These are phyloP conservation scores for Balaeniceps rex DNA, from an alignment of 2,113 vertebrate genomes.

Conservation along the genomic window DNA sequence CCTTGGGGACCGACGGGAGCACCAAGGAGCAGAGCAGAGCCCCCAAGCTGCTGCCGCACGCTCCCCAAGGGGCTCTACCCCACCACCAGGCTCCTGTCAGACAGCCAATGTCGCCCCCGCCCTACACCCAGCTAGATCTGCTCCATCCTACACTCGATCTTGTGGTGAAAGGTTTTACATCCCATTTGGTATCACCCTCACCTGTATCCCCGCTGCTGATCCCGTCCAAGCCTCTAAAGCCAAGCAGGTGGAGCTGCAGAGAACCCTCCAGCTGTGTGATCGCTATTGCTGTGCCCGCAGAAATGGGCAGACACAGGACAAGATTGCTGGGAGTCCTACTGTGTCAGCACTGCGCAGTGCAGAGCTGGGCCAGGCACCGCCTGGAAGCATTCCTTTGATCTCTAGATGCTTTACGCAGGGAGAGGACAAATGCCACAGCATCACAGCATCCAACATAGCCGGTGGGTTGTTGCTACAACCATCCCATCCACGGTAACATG, in stretches of 20 bases:
- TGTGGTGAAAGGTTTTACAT: background rate
- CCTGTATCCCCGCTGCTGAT: background rate
- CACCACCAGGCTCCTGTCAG: background rate
- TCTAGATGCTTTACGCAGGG: background rate
- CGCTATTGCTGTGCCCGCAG: accelerated
- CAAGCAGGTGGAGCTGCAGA: background rate
- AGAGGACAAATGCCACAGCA: background rate
- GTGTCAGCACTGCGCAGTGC: background rate
- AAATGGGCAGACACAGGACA: background rate
- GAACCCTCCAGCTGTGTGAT: background rate
- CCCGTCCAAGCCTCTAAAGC: background rate
- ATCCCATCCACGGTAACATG: accelerated
- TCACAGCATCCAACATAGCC: background rate
- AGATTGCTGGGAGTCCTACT: background rate
- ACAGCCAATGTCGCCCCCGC: background rate
- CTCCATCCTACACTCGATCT: background rate
- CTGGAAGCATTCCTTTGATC: background rate
- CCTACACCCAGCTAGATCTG: background rate
- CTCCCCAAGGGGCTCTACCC: background rate
- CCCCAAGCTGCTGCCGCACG: accelerated
- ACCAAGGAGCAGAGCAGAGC: background rate
- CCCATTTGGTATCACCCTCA: background rate
- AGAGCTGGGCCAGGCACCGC: background rate
- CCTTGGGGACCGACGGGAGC: background rate
- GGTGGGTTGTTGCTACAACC: background rate